A percentile compares a stretch with the other conserved stretches of the same genome.
Conservation (phyloP, 2,888 invertebrate genomes). For the Hypomecis atomaria region DNA sequence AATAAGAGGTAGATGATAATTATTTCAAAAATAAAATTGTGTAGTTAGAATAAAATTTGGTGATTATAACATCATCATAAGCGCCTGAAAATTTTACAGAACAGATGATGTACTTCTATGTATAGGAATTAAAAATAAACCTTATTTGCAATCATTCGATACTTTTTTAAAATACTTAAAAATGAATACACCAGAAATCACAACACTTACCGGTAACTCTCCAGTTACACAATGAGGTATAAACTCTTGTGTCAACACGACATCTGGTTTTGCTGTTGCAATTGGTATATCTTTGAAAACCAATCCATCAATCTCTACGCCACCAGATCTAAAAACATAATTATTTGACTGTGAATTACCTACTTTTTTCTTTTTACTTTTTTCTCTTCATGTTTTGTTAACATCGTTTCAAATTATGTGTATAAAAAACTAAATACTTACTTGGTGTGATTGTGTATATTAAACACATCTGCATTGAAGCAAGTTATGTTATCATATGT, state of each 20-base stretch:
- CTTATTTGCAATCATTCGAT: too few species aligned
- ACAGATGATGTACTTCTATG: too few species aligned
- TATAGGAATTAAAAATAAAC: too few species aligned
- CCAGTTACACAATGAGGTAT: slow-evolving; percentile 48
- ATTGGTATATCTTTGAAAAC: slow-evolving; percentile 43
- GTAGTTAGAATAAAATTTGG: too few species aligned
- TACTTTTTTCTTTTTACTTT: not conserved
- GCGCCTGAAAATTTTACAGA: too few species aligned
- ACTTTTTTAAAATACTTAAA: too few species aligned
- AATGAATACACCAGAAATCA: not conserved
- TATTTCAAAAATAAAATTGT: too few species aligned
- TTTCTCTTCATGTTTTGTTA: too few species aligned
- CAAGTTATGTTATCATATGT: slow-evolving; percentile 26
- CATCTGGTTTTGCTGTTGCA: slow-evolving; percentile 41
- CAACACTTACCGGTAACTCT: slow-evolving; percentile 43
- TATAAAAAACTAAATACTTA: slow-evolving; percentile 16
- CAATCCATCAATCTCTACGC: slow-evolving; percentile 46
- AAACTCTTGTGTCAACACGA: slow-evolving; percentile 45
- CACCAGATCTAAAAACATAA: slow-evolving; percentile 47
- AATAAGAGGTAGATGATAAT: too few species aligned
- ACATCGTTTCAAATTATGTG: not conserved
- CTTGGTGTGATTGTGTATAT: slow-evolving; percentile 41
- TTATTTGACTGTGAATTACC: too few species aligned
- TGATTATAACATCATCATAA: too few species aligned
- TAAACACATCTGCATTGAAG: slow-evolving; percentile 40